Base-by-base conservation (phyloP, 2,797 vertebrate species). In the Cynodonichthys magdalenae region DNA sequence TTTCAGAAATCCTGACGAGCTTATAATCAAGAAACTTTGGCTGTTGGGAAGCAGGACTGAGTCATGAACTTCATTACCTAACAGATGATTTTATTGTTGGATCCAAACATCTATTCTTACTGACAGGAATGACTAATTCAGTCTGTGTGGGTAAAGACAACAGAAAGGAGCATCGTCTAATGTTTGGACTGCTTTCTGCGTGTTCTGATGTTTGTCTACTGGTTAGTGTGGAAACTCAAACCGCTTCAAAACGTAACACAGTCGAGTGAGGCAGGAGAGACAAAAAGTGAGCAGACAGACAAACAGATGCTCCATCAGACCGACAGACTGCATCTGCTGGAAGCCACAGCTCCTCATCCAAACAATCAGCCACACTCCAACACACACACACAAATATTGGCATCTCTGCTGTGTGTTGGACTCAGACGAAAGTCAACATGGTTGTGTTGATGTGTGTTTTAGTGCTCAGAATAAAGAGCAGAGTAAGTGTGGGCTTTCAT, bases 291-390 rank as follows among this genome's bases (percentile, higher is more conserved):
- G 59, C 28, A 50, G 29, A 70, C 60, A 87, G 80, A 81, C 36
- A 83, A 58, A 79, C 83, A 88, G 86, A 85, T 84, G 78, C 79
- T 71, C 63, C 0, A 10, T 14, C 73, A 74, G 79, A 84, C 75
- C 53, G 77, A 81, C 86, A 84, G 87, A 42, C 77, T 81, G 85
- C 50, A 76, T 75, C 82, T 71, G 59, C 81, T 82, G 85, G 83
- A 76, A 73, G 82, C 75, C 80, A 11, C 45, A 29, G 56, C 20
- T 49, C 71, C 53, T 74, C 79, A 79, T 87, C 77, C 75, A 80
- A 88, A 79, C 74, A 69, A 85, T 86, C 85, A 84, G 68, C 69
- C 54, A 76, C 85, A 81, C 79, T 48, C 60, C 15, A 29, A 28
- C 57, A 69, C 36, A 65, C 46, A 60, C 53, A 54, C n/a, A 51